Percentiles rank a stretch among this genome's conserved stretches.
Evolutionary conservation across 35 echinoderm and acorn worm genomes (phyloP).

Genomic region (Ophioderma brevispina): DNA sequence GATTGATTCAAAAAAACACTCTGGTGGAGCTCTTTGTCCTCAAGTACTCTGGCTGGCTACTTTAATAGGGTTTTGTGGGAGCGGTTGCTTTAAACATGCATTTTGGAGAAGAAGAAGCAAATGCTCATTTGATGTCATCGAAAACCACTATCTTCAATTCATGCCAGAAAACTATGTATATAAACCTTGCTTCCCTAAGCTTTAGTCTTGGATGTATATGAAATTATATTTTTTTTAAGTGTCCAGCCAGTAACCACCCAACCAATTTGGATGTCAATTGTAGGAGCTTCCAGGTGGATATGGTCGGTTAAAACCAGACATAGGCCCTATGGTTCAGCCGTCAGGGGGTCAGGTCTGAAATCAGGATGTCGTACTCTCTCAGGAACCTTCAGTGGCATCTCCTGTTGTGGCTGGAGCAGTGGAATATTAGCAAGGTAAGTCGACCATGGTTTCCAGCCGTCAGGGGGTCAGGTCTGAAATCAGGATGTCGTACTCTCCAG

Average conservation of each 20-base stretch:
- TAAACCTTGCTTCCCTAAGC: not conserved
- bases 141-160: not conserved
- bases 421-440: constrained; percentile 81
- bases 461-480: too few relatives aligned
- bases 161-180: not conserved
- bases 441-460: not conserved
- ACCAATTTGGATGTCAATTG: too few relatives aligned
- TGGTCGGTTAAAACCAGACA: constrained; percentile 92
- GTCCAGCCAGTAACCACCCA: too few relatives aligned
- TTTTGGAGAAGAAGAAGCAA: too few relatives aligned
- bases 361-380: constrained; percentile 86
- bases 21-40: too few relatives aligned
- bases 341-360: constrained; percentile 81
- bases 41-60: too few relatives aligned
- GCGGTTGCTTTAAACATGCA: too few relatives aligned
- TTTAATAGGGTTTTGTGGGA: too few relatives aligned
- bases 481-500: too few relatives aligned
- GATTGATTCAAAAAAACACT: too few relatives aligned
- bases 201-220: not conserved
- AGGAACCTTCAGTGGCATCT: constrained; percentile 95
- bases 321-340: constrained; percentile 88
- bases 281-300: constrained; percentile 93
- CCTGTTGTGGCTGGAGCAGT: constrained; percentile 96
- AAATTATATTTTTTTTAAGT: not conserved
- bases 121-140: too few relatives aligned